A percentile compares a stretch with the other conserved stretches of the same genome.
Conservation (phyloP, 2,888 invertebrate species). For the Poecilus cupreus region DNA sequence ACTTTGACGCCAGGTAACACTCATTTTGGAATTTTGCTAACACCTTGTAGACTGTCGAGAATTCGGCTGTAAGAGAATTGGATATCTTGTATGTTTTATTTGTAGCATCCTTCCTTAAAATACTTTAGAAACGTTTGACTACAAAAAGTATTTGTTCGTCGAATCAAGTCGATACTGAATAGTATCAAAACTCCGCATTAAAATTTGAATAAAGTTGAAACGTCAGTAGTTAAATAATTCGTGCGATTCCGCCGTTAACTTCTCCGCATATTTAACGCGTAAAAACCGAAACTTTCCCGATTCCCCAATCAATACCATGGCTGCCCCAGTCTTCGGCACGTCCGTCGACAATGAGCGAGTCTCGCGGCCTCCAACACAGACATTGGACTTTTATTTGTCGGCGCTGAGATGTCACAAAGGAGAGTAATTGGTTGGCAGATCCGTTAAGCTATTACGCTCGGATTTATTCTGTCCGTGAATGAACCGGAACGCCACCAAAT, state of each 20-base stretch:
- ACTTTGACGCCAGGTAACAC: too few species aligned
- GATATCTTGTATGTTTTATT: too few species aligned
- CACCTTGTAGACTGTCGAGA: too few species aligned
- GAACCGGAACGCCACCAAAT: conserved; percentile 31
- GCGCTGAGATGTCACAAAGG: conserved; percentile 27
- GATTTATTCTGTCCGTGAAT: conserved; percentile 37
- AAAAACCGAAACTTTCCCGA: neutral
- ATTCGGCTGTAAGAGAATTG: too few species aligned
- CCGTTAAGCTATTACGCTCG: conserved; percentile 31
- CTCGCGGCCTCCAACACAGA: neutral
- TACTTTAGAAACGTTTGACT: too few species aligned
- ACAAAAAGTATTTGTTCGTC: too few species aligned
- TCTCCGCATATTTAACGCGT: neutral
- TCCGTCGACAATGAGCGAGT: conserved; percentile 1
- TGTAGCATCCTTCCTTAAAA: too few species aligned
- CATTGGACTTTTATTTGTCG: conserved; percentile 26
- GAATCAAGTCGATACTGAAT: too few species aligned
- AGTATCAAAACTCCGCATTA: too few species aligned
- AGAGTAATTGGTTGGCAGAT: conserved; percentile 32
- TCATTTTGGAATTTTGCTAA: too few species aligned
- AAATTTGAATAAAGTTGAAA: too few species aligned
- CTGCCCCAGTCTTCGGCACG: neutral
- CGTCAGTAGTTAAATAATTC: too few species aligned
- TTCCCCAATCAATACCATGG: neutral
- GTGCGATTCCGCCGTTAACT: neutral